Evolutionary conservation across 2,888 invertebrate genomes (phyloP).

Genomic region (Theretra japonica): DNA sequence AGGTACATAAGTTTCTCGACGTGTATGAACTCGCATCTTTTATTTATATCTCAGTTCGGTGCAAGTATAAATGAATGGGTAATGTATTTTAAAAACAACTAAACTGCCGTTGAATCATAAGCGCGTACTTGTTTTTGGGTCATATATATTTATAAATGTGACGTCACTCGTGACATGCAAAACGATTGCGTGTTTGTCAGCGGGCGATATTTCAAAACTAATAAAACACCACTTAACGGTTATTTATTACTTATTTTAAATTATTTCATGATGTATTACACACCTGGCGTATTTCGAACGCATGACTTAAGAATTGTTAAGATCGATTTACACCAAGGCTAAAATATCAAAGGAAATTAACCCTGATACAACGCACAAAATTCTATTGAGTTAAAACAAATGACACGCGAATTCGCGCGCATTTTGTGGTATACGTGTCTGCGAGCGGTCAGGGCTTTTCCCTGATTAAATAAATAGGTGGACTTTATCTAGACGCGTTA

Average conservation of each 20-base stretch:
- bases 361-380: too few species aligned
- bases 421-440: too few species aligned
- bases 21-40: not conserved
- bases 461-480: too few species aligned
- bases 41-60: not conserved
- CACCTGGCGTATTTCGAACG: too few species aligned
- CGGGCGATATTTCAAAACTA: constrained; percentile 10
- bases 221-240: not conserved
- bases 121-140: constrained; percentile 8
- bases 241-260: constrained; percentile 4
- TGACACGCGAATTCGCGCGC: too few species aligned
- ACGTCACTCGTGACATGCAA: constrained; percentile 13
- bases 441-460: too few species aligned
- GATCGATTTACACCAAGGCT: too few species aligned
- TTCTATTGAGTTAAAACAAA: too few species aligned
- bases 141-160: constrained; percentile 16
- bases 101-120: constrained; percentile 5
- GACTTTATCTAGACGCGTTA: too few species aligned
- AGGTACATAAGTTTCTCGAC: not conserved
- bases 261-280: too few species aligned
- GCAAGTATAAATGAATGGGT: not conserved
- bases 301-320: too few species aligned
- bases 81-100: not conserved
- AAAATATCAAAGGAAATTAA: too few species aligned
- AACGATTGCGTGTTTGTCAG: constrained; percentile 15